phyloP scores from a whole-genome alignment of 2,113 vertebrate species.

The Amblyopsis rosae region DNA sequence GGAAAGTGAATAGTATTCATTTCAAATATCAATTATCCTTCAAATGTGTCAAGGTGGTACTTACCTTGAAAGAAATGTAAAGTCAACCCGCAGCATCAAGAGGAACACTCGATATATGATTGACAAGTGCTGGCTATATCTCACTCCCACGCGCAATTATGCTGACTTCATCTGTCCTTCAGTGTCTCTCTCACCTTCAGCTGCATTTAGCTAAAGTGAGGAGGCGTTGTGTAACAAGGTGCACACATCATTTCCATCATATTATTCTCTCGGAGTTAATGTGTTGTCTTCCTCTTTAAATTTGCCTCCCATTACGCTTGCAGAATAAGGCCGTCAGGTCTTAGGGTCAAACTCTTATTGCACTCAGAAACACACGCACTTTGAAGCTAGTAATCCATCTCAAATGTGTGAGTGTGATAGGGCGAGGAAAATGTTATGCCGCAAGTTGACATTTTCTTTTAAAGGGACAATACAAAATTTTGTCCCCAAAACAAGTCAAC shows the following conservation, averaged over 20 bases:
- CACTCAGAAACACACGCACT: slow-evolving; percentile 25
- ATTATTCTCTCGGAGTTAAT: slow-evolving; percentile 54
- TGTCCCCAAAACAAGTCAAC: slow-evolving; percentile 6
- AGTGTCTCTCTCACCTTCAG: slow-evolving; percentile 68
- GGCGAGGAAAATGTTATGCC: background rate
- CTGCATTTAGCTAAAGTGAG: slow-evolving; percentile 67
- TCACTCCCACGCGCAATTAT: slow-evolving; percentile 65
- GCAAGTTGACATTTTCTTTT: slow-evolving; percentile 27
- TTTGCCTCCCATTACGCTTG: slow-evolving; percentile 55
- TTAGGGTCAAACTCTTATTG: slow-evolving; percentile 41
- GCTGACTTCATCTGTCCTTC: slow-evolving; percentile 56
- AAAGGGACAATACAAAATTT: slow-evolving; percentile 24
- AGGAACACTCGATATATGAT: slow-evolving; percentile 64
- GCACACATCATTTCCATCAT: slow-evolving; percentile 50
- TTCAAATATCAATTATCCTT: slow-evolving; percentile 39
- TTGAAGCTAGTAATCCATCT: slow-evolving; percentile 14
- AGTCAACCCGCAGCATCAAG: slow-evolving; percentile 59
- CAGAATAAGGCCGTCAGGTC: slow-evolving; percentile 28
- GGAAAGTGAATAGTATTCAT: background rate
- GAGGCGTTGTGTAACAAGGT: slow-evolving; percentile 51
- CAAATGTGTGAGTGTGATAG: background rate
- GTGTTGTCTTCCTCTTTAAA: slow-evolving; percentile 43
- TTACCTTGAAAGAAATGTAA: slow-evolving; percentile 46
- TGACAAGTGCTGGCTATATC: slow-evolving; percentile 65
- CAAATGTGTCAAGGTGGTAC: slow-evolving; percentile 35